A percentile compares a stretch with the other conserved stretches of the same genome.
These are phyloP conservation scores for Tachystola acroxantha DNA, from an alignment of 2,888 invertebrate species.

Conservation along the genomic window DNA sequence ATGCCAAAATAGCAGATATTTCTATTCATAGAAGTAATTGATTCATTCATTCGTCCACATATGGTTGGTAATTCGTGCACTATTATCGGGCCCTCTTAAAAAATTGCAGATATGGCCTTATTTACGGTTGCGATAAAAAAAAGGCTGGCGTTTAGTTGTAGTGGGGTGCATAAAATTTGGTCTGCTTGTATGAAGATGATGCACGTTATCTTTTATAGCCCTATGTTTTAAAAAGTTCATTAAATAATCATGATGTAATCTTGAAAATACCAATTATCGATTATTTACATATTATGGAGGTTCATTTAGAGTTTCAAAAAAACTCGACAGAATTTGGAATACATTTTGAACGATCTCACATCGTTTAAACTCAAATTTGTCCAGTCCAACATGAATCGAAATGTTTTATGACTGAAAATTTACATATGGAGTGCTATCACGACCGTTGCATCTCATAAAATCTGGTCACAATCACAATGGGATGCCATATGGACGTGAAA, in stretches of 20 bases:
- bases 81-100: constrained; percentile 33
- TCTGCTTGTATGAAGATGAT: neutral
- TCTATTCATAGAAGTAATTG: constrained; percentile 21
- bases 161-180: constrained; percentile 10
- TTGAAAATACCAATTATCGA: too few species aligned
- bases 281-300: neutral
- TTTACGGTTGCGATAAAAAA: constrained; percentile 9
- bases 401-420: constrained; percentile 3
- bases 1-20: constrained; percentile 27
- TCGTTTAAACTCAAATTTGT: too few species aligned
- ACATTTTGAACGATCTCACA: too few species aligned
- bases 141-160: neutral
- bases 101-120: constrained; percentile 15
- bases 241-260: neutral
- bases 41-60: constrained; percentile 39
- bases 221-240: neutral
- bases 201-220: neutral
- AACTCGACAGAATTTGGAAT: too few species aligned
- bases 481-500: constrained; percentile 14
- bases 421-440: constrained; percentile 6
- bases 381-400: neutral
- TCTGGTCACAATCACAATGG: constrained; percentile 5
- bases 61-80: constrained; percentile 38
- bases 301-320: too few species aligned
- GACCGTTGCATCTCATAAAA: constrained; percentile 5